These are phyloP conservation scores for Acanthosepion esculentum DNA, from an alignment of 2,888 invertebrate genomes.

Conservation along the genomic window DNA sequence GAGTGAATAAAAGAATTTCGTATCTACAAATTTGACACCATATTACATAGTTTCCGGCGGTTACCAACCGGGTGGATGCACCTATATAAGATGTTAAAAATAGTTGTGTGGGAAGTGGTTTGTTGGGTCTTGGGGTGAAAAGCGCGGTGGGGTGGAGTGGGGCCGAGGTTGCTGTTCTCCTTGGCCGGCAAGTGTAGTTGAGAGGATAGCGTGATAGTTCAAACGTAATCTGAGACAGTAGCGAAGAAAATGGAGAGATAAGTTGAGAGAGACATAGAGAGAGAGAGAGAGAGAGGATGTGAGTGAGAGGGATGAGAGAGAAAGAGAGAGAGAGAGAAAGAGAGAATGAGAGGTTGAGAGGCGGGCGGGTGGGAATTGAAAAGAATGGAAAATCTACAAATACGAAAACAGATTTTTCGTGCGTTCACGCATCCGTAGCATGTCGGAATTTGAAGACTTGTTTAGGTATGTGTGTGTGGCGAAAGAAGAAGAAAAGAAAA, in stretches of 20 bases:
- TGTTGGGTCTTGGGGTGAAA: not conserved
- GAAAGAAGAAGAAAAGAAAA: not conserved
- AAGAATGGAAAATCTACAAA: not conserved
- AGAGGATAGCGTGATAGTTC: not conserved
- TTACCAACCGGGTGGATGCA: conserved; percentile 33
- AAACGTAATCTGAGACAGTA: not conserved
- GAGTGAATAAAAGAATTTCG: conserved; percentile 33
- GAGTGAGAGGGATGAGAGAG: not conserved
- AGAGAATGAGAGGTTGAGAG: not conserved
- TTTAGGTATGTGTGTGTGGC: not conserved
- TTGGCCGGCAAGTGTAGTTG: not conserved
- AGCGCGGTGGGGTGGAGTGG: not conserved
- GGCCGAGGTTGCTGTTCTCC: not conserved
- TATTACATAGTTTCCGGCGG: not conserved
- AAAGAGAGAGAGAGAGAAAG: not conserved
- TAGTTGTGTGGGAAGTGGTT: not conserved
- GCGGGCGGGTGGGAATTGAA: not conserved
- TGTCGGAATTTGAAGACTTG: not conserved
- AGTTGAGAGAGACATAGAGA: not conserved
- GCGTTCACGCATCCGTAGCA: not conserved
- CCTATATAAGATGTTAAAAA: not conserved
- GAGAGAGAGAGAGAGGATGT: not conserved
- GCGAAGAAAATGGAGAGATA: not conserved
- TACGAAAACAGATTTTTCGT: not conserved
- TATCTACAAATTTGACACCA: conserved; percentile 33